Evolutionary conservation across 2,888 invertebrate species (phyloP).

Genomic region (Parnassius mnemosyne): DNA sequence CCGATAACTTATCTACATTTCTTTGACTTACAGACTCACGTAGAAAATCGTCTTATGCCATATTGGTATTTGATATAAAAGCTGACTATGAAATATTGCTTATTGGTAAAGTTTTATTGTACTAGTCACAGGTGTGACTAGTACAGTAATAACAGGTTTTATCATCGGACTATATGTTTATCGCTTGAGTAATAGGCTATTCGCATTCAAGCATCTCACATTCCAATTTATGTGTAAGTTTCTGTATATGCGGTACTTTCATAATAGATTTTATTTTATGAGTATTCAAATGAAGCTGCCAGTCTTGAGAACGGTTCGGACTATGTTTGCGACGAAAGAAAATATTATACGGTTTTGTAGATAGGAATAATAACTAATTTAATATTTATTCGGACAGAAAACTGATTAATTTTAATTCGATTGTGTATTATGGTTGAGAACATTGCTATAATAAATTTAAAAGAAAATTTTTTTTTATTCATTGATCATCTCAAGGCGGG

Average conservation of each 20-base stretch:
- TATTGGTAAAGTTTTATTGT: slow-evolving; percentile 79
- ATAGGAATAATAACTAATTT: slow-evolving; percentile 21
- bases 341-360: slow-evolving; percentile 23
- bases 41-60: slow-evolving; percentile 68
- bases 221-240: slow-evolving; percentile 27
- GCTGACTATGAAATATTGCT: slow-evolving; percentile 74
- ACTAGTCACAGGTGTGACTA: slow-evolving; percentile 70
- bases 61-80: slow-evolving; percentile 76
- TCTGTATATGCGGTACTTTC: slow-evolving; percentile 23
- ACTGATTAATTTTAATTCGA: slow-evolving; percentile 21
- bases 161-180: slow-evolving; percentile 49
- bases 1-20: slow-evolving; percentile 66
- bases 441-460: slow-evolving; percentile 18
- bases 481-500: slow-evolving; percentile 2
- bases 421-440: slow-evolving; percentile 3
- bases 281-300: slow-evolving; percentile 26
- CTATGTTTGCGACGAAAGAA: slow-evolving; percentile 25
- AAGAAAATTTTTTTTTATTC: slow-evolving; percentile 18
- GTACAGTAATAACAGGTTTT: slow-evolving; percentile 45
- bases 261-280: slow-evolving; percentile 29
- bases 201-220: slow-evolving; percentile 26
- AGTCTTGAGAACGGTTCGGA: slow-evolving; percentile 21
- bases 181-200: slow-evolving; percentile 30
- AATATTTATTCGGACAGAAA: slow-evolving; percentile 20
- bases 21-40: slow-evolving; percentile 65